These are phyloP conservation scores for Panthera uncia DNA, from an alignment of 2,113 vertebrate genomes.

Conservation along the genomic window DNA sequence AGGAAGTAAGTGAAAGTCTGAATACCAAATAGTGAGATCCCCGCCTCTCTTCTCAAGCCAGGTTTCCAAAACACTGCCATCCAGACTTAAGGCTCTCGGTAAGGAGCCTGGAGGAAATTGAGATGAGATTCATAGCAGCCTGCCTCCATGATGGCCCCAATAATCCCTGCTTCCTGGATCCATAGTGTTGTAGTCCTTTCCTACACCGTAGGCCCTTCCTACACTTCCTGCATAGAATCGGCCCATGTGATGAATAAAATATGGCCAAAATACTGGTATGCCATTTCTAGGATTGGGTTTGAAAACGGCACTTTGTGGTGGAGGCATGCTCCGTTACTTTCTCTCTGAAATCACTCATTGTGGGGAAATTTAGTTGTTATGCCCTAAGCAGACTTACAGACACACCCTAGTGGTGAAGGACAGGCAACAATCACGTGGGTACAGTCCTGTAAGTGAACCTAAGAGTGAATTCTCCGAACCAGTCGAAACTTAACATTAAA, in stretches of 20 bases:
- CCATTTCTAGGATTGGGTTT: neutral
- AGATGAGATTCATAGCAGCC: neutral
- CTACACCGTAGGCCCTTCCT: neutral
- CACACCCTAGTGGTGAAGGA: neutral
- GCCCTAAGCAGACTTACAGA: neutral
- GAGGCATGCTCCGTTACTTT: neutral
- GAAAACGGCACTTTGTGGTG: neutral
- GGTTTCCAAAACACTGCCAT: neutral
- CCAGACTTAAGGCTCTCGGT: neutral
- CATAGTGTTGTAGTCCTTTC: neutral
- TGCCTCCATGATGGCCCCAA: neutral
- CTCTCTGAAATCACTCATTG: neutral
- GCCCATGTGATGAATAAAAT: neutral
- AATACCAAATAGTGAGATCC: neutral
- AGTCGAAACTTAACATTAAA: neutral
- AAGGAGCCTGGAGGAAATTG: neutral
- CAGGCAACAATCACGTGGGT: rapidly evolving
- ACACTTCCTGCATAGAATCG: neutral
- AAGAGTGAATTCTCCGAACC: neutral
- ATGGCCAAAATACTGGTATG: neutral
- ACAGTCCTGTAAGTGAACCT: neutral
- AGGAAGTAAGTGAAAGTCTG: neutral
- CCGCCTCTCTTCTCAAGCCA: neutral
- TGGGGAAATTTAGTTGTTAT: neutral
- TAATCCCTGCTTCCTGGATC: too few species aligned